Base-by-base conservation (phyloP, 2,113 vertebrate species). In the Elephas maximus region DNA sequence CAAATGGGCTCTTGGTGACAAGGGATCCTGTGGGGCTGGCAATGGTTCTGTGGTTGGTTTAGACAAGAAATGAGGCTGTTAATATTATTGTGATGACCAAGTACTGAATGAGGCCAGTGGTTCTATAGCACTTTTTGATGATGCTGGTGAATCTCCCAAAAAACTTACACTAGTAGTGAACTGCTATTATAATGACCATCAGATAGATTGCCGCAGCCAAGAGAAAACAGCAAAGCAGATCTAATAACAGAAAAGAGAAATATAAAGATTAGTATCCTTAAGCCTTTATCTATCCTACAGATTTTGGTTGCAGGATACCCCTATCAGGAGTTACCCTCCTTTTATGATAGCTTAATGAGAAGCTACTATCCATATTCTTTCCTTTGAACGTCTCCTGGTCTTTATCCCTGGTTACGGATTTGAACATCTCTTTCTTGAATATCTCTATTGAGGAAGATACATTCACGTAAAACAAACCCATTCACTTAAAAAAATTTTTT, bases 181-280 rank as follows among this genome's bases (percentile, higher is more conserved):
- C 69, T 94, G 78, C 57, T 94, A 24, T 93, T 82, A 87, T 57
- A 94, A 93, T 90, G 41, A 93, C 41, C 15, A 60, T 53, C 74
- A 82, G 65, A 57, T 33, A 82, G 87, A 94, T 8, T 93, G 83
- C 85, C 95, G 93, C 88, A 87, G 15, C 48, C 80, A 90, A 90
- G 93, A 90, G 37, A 91, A 91, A 92, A 89, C 82, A 96, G 93
- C 86, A 95, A 95, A 93, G 90, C 74, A 94, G 92, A 95, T 89
- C 94, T 98, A 95, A 93, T 89, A 89, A 97, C 60, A 94, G 30
- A 97, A 97, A 93, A 95, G 41, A 94, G 5, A 97, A 96, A 95
- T 44, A 94, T 28, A 74, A 92, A 85, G 0, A 91, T 97, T 90
- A 97, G 83, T 80, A 93, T 95, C 45, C 20, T 88, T 94, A 63